Base-by-base conservation (phyloP, 2,113 vertebrate genomes). In the Oryzias curvinotus region DNA sequence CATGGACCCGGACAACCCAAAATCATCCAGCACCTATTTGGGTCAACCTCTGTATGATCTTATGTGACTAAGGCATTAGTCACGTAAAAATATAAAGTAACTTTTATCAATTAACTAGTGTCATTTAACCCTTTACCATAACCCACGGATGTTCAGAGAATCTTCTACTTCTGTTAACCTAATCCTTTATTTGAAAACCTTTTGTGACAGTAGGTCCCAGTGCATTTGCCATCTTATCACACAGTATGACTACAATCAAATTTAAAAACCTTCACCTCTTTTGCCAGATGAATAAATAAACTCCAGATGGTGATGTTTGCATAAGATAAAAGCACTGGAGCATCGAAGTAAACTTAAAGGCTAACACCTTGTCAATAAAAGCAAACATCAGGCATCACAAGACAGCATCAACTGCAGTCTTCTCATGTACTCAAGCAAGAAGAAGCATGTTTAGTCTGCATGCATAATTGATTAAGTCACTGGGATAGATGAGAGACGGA, bases 381-480 rank as follows among this genome's bases (percentile, higher is more conserved):
- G 49, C 66, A 72, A 75, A 70, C 76, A 75, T 57, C 57, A 42
- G 67, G 60, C 14, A 30, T 64, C 51, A 68, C 59, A 62, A 57
- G 26, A n/a, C 43, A 7, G 2, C 51, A 51, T 56, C 44, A 60
- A 61, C 46, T 1, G 14, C 45, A 60, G 75, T 69, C 61, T 65
- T 81, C 51, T 77, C 55, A 56, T 59, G 75, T 76, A 48, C 78
- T 87, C 58, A 61, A 87, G 59, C 36, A 67, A 56, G 64, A 78
- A 84, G 36, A 83, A 71, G 43, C 58, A 28, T 59, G 72, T 70
- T 78, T 66, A 56, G 77, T 77, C 58, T 47, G 76, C 63, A 89
- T 87, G 65, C 80, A 89, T 90, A 85, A 88, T 88, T 81, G 64
- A 89, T 84, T 7, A 28, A 73, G 72, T 77, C 70, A 58, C 69